Evolutionary conservation across 1,140 invertebrate species (phyloP).

Genomic region (Drosophila takahashii): DNA sequence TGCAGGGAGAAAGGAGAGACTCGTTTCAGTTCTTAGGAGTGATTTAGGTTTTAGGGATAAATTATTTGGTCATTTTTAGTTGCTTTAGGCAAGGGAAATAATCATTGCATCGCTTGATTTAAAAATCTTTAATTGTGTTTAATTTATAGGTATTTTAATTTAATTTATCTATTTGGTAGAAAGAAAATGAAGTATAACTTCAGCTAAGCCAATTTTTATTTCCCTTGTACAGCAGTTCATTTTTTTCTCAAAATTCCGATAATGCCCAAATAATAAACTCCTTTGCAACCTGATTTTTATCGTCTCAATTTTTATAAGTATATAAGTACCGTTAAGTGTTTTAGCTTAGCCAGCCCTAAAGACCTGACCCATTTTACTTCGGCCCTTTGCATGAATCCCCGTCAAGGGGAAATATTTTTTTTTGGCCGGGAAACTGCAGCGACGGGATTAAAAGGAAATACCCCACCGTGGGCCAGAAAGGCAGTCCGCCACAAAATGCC

Average conservation of each 20-base stretch:
- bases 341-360: conserved; percentile 37
- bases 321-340: conserved; percentile 20
- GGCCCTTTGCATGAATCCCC: conserved; percentile 18
- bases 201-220: no score
- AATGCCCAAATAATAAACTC: conserved; percentile 9
- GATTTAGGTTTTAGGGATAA: neutral
- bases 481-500: conserved; percentile 50
- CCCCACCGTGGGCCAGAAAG: conserved; percentile 12
- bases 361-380: conserved; percentile 47
- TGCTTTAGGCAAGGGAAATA: no score
- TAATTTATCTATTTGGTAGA: no score
- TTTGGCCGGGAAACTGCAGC: conserved; percentile 49
- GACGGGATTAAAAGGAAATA: conserved; percentile 21
- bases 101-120: no score
- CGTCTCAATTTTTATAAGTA: neutral
- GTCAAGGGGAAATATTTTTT: conserved; percentile 15
- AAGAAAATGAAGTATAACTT: no score
- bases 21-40: neutral
- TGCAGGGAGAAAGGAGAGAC: neutral
- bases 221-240: neutral
- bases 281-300: conserved; percentile 5
- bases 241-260: neutral
- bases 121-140: no score
- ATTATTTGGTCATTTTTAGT: neutral
- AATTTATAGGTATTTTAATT: no score